Percentiles rank a stretch among this genome's conserved stretches.
phyloP scores from a whole-genome alignment of 1,140 invertebrate genomes.

The Triops cancriformis region DNA sequence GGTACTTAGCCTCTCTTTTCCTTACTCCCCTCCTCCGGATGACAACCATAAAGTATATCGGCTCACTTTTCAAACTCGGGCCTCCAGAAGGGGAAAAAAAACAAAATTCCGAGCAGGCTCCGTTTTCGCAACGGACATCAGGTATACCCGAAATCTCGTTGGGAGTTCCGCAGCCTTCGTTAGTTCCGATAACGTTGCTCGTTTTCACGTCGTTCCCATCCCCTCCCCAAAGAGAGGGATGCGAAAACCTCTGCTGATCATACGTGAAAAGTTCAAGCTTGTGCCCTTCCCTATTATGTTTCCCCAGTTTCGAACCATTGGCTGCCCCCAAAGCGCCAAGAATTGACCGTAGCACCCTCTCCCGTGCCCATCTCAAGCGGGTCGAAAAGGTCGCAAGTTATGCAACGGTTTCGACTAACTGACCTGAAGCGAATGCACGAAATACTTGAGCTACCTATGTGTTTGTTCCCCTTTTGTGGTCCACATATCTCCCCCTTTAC shows the following conservation, averaged over 20 bases:
- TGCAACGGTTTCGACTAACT: constrained; percentile 10
- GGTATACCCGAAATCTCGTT: not conserved
- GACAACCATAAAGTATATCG: constrained; percentile 9
- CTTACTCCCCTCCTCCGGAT: not conserved
- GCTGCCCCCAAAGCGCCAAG: too few species aligned
- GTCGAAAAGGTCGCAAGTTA: not conserved
- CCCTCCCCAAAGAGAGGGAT: not conserved
- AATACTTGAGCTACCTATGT: not conserved
- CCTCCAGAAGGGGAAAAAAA: not conserved
- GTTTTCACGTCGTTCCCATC: not conserved
- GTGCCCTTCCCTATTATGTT: too few species aligned
- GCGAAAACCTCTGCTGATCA: not conserved
- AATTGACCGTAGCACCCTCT: not conserved
- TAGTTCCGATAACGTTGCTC: too few species aligned
- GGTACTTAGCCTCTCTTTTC: not conserved
- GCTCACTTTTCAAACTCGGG: not conserved
- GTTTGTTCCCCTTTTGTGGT: not conserved
- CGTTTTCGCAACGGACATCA: not conserved
- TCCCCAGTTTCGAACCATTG: too few species aligned
- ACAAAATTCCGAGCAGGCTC: not conserved
- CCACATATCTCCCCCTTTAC: not conserved
- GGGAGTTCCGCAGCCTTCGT: not conserved
- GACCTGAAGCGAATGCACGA: not conserved
- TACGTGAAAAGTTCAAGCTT: not conserved
- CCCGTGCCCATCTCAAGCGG: too few species aligned